phyloP scores from a whole-genome alignment of 2,888 invertebrate genomes.

The Thalpophila matura region DNA sequence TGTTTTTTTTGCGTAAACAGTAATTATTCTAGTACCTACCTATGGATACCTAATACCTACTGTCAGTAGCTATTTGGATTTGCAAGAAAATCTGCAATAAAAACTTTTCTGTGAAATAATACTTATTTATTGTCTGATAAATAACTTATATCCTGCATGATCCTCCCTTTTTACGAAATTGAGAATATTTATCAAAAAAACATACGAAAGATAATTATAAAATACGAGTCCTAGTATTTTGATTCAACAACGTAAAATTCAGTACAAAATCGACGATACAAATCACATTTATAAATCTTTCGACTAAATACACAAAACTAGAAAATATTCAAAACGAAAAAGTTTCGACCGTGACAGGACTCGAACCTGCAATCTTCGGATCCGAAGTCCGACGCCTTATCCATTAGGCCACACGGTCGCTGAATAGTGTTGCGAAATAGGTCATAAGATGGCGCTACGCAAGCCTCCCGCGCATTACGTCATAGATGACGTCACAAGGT shows the following conservation, averaged over 20 bases:
- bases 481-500: slow-evolving; percentile 75
- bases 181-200: too few relatives aligned
- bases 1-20: too few relatives aligned
- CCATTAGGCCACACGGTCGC: slow-evolving; percentile 93
- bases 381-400: slow-evolving; percentile 94
- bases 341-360: slow-evolving; percentile 90
- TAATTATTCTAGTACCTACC: too few relatives aligned
- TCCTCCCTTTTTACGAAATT: too few relatives aligned
- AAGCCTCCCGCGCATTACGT: slow-evolving; percentile 74
- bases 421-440: slow-evolving; percentile 68
- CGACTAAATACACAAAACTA: slow-evolving; percentile 1
- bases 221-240: too few relatives aligned
- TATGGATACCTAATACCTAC: too few relatives aligned
- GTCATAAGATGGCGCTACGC: slow-evolving; percentile 58
- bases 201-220: too few relatives aligned
- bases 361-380: slow-evolving; percentile 94
- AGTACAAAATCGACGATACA: rapidly evolving
- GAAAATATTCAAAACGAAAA: slow-evolving; percentile 7
- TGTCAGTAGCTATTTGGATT: too few relatives aligned
- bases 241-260: background rate
- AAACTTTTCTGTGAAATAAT: too few relatives aligned
- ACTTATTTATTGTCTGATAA: too few relatives aligned
- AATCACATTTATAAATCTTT: background rate
- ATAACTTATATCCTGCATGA: too few relatives aligned
- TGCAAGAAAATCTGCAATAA: too few relatives aligned